Evolutionary conservation across 2,888 invertebrate genomes (phyloP).

Genomic region (Acanthosepion pharaonis): DNA sequence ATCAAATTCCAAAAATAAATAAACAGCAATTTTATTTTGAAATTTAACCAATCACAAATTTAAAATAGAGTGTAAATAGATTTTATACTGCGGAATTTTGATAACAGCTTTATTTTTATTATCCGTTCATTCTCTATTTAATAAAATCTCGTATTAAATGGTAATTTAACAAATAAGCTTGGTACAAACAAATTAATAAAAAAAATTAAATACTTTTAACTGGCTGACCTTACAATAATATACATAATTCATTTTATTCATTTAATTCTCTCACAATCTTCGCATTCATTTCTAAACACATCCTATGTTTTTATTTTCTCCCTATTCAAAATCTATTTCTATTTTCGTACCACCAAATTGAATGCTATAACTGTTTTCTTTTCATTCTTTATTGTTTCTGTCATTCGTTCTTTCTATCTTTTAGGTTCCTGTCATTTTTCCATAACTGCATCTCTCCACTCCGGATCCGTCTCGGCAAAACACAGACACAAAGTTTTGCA

Average conservation of each 20-base stretch:
- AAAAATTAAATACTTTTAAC: background rate
- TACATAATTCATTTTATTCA: constrained; percentile 33
- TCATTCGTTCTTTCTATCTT: background rate
- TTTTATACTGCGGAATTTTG: too few species aligned
- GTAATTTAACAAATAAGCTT: background rate
- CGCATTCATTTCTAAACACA: background rate
- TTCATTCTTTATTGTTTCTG: background rate
- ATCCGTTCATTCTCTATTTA: too few species aligned
- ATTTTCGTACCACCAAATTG: background rate
- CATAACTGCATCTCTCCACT: background rate
- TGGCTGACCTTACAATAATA: background rate
- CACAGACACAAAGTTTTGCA: background rate
- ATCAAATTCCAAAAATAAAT: too few species aligned
- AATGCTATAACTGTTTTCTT: background rate
- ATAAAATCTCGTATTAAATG: background rate
- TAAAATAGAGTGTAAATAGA: too few species aligned
- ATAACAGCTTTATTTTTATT: too few species aligned
- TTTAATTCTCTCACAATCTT: background rate
- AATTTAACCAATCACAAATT: too few species aligned
- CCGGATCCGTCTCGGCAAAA: background rate
- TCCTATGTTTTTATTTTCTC: background rate
- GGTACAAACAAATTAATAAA: background rate
- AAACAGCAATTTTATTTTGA: too few species aligned
- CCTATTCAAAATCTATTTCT: background rate
- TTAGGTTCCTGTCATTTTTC: background rate